Evolutionary conservation across 2,113 vertebrate genomes (phyloP).

Genomic region (Pelmatolapia mariae): DNA sequence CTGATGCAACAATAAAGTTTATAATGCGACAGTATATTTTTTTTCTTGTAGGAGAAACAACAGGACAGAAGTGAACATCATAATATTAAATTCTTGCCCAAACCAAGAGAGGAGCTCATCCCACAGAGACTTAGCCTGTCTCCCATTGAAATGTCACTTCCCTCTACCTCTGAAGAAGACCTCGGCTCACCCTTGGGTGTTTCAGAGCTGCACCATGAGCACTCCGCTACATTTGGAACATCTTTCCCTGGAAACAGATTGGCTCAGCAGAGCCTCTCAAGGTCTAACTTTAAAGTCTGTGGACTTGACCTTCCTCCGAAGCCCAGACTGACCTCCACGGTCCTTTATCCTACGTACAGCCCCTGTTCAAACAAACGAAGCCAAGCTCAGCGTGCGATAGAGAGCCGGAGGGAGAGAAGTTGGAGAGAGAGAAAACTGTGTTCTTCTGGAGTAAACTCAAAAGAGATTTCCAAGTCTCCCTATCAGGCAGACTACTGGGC

Average conservation of each 20-base stretch:
- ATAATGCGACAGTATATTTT: background rate
- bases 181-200: background rate
- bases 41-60: background rate
- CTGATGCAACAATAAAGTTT: background rate
- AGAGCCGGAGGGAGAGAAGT: background rate
- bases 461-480: conserved; percentile 40
- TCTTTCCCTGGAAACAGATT: background rate
- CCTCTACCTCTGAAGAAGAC: conserved; percentile 6
- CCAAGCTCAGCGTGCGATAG: background rate
- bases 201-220: background rate
- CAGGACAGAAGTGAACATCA: background rate
- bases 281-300: conserved; percentile 29
- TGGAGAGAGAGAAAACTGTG: background rate
- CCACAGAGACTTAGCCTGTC: background rate
- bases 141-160: background rate
- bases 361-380: background rate
- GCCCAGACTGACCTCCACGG: conserved; percentile 51
- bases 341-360: conserved; percentile 20
- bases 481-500: conserved; percentile 85
- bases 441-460: background rate
- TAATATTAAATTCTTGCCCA: background rate
- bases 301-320: conserved; percentile 32
- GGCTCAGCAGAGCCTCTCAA: conserved; percentile 27
- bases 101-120: background rate
- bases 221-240: background rate